Base-by-base conservation (phyloP, 1,140 invertebrate genomes). In the Aphelinus certus region DNA sequence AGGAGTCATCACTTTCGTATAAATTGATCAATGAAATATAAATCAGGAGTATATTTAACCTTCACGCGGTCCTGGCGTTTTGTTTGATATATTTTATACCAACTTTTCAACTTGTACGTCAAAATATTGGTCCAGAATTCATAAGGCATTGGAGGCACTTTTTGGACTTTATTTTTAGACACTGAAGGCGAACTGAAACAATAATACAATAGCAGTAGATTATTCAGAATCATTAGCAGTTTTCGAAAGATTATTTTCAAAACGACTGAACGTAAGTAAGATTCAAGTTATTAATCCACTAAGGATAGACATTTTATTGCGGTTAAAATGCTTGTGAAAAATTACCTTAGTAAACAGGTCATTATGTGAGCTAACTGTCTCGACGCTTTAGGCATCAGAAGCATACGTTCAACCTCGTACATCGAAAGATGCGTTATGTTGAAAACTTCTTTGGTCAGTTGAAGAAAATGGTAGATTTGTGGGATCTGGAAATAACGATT, bases 381-480 rank as follows among this genome's bases (percentile, higher is more conserved):
- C 0, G 90, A 91, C 61, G 90, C 89, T 76, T 87, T 84, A 26
- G 91, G 89, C 81, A 92, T 89, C n/a, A 90, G 78, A 7, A 92
- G 82, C 85, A 90, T 90, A 49, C 91, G 86, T 81, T 92, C 91
- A 53, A 92, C 83, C 79, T 92, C 91, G 74, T 89, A 92, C 82
- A 91, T 89, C 1, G 90, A 87, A 43, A 92, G 85, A 84, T 88
- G 66, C 88, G 87, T 77, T 73, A 87, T 78, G 61, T 86, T 84
- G 0, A 88, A 74, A 42, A 84, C 85, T 71, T 89, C 86, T 79
- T 88, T 89, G 57, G 89, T 87, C 63, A 92, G 80, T 75, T 88
- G 88, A 10, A 92, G 82, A 79, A 92, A 92, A 69, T 90, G 88
- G 42, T 88, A 91, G 76, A 92, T 90, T 81, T 91, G 87, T 69